phyloP scores from a whole-genome alignment of 2,888 invertebrate species.

The Timandra comae region DNA sequence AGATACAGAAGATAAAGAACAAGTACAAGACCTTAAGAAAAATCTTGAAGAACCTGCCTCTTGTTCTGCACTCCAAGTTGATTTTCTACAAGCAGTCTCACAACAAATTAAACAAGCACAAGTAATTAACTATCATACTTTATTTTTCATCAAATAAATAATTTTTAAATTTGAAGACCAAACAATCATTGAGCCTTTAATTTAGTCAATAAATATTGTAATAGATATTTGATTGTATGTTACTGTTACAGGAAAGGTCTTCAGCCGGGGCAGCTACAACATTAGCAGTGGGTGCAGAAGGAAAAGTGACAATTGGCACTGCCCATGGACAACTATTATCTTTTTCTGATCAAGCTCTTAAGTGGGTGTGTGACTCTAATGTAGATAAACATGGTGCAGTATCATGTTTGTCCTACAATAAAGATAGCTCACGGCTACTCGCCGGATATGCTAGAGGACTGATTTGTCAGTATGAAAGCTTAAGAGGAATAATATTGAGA shows the following conservation, averaged over 20 bases:
- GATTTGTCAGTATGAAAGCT: conserved; percentile 93
- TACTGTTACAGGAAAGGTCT: conserved; percentile 83
- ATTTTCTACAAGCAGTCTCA: conserved; percentile 90
- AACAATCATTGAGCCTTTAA: no score
- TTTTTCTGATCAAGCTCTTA: conserved; percentile 85
- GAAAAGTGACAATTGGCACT: conserved; percentile 93
- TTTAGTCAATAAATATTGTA: neutral
- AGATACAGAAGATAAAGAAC: conserved; percentile 34
- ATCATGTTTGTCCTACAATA: conserved; percentile 89
- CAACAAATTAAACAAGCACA: conserved; percentile 91
- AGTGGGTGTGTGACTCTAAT: conserved; percentile 88
- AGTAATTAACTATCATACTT: conserved; percentile 65
- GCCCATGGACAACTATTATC: conserved; percentile 94
- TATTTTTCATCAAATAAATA: neutral
- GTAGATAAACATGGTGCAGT: conserved; percentile 84
- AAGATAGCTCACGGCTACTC: conserved; percentile 89
- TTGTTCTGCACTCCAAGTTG: conserved; percentile 64
- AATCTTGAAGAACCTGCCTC: conserved; percentile 41
- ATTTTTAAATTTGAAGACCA: no score
- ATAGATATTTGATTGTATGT: neutral
- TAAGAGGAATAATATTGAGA: conserved; percentile 74
- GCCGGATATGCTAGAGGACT: conserved; percentile 86
- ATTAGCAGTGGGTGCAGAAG: conserved; percentile 80
- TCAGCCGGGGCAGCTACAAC: conserved; percentile 93
- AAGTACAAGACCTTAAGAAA: conserved; percentile 29